phyloP scores from a whole-genome alignment of 2,797 vertebrate genomes.

The Myoxocephalus aenaeus region DNA sequence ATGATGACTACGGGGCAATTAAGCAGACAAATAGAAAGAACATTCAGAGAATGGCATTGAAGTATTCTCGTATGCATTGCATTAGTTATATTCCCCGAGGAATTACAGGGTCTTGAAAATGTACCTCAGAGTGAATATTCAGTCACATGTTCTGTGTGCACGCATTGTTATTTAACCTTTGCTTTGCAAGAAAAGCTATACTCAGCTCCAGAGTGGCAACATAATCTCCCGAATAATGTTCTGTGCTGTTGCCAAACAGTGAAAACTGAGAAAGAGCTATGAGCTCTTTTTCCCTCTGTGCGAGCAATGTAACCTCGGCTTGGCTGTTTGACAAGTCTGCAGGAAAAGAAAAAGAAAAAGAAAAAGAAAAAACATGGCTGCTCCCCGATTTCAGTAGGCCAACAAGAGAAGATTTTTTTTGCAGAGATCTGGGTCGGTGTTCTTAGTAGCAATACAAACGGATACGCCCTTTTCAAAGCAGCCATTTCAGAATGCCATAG shows the following conservation, averaged over 20 bases:
- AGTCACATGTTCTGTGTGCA: constrained; percentile 15
- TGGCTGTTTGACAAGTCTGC: constrained; percentile 37
- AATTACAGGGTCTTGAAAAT: background rate
- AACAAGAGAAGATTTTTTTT: background rate
- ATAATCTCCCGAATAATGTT: constrained; percentile 43
- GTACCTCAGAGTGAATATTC: constrained; percentile 14
- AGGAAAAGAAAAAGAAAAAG: too few species aligned
- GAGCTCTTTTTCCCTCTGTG: constrained; percentile 2
- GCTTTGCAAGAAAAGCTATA: constrained; percentile 18
- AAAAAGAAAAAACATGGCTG: background rate
- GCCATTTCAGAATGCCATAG: background rate
- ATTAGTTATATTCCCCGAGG: background rate
- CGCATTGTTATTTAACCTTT: constrained; percentile 33
- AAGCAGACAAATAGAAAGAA: background rate
- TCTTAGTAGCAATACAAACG: background rate
- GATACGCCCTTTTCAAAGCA: background rate
- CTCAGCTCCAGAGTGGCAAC: background rate
- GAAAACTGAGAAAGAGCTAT: constrained; percentile 13
- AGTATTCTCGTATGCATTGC: background rate
- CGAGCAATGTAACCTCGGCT: constrained; percentile 11
- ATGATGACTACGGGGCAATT: background rate
- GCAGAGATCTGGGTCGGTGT: background rate
- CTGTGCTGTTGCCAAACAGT: constrained; percentile 39
- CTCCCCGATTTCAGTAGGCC: background rate
- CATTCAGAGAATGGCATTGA: background rate